These are phyloP conservation scores for Melinopterus prodromus DNA, from an alignment of 2,888 invertebrate genomes.

Conservation along the genomic window DNA sequence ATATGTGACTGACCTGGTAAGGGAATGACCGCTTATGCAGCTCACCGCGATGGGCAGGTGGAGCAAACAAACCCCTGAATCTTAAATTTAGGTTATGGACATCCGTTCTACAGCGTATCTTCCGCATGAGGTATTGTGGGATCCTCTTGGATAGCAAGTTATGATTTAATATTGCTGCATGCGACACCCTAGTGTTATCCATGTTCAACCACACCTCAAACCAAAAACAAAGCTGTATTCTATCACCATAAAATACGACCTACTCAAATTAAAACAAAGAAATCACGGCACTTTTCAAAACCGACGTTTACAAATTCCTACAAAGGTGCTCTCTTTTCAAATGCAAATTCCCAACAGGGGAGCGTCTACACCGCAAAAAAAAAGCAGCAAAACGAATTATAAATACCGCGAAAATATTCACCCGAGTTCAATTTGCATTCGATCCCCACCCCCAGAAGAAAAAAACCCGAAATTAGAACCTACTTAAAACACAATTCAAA, in stretches of 20 bases:
- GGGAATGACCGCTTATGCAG: too few relatives aligned
- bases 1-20: too few relatives aligned
- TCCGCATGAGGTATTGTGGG: too few relatives aligned
- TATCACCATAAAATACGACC: not conserved
- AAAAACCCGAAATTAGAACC: not conserved
- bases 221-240: too few relatives aligned
- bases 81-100: too few relatives aligned
- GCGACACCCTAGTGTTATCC: too few relatives aligned
- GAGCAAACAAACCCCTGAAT: too few relatives aligned
- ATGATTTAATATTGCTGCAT: too few relatives aligned
- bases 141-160: too few relatives aligned
- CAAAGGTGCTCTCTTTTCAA: not conserved
- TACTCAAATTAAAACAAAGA: slow-evolving; percentile 16
- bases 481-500: not conserved
- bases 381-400: slow-evolving; percentile 56
- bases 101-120: too few relatives aligned
- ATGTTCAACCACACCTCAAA: too few relatives aligned
- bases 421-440: slow-evolving; percentile 60
- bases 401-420: slow-evolving; percentile 62
- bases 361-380: not conserved
- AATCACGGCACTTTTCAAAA: slow-evolving; percentile 7
- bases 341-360: not conserved
- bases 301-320: not conserved
- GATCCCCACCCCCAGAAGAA: slow-evolving; percentile 49
- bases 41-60: too few relatives aligned